phyloP scores from a whole-genome alignment of 1,140 invertebrate species.

The Cylas formicarius region DNA sequence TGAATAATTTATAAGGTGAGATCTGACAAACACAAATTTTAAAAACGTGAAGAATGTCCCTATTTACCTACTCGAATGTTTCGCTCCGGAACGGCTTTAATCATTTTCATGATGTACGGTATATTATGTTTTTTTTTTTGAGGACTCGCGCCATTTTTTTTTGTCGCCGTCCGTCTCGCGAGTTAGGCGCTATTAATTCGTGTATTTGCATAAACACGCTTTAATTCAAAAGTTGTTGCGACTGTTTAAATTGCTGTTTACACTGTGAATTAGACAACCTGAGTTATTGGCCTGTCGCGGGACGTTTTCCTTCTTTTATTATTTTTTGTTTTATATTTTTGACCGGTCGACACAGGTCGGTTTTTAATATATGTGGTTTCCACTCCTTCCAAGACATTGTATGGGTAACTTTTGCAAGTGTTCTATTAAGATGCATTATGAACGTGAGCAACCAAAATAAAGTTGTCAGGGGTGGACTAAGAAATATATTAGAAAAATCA shows the following conservation, averaged over 20 bases:
- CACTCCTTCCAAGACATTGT: no score
- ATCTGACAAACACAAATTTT: conserved; percentile 42
- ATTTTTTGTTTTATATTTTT: no score
- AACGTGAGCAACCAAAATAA: background rate
- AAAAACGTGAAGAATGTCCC: conserved; percentile 39
- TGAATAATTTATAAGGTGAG: conserved; percentile 42
- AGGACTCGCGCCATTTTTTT: conserved; percentile 7
- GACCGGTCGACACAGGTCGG: background rate
- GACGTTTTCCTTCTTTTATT: no score
- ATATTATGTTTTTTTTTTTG: conserved; percentile 22
- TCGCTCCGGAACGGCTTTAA: conserved; percentile 31
- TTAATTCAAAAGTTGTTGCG: no score
- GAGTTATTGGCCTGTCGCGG: no score
- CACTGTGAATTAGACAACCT: no score
- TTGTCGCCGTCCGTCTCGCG: background rate
- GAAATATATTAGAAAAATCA: no score
- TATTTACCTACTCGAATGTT: conserved; percentile 36
- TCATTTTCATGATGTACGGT: conserved; percentile 30
- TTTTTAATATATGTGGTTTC: no score
- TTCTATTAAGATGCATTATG: no score
- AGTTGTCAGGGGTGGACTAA: no score
- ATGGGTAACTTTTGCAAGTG: no score
- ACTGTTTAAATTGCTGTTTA: no score
- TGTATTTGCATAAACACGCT: background rate
- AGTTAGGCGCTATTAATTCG: background rate